Evolutionary conservation across 1,140 invertebrate genomes (phyloP).

Genomic region (Matsumurasca onukii): DNA sequence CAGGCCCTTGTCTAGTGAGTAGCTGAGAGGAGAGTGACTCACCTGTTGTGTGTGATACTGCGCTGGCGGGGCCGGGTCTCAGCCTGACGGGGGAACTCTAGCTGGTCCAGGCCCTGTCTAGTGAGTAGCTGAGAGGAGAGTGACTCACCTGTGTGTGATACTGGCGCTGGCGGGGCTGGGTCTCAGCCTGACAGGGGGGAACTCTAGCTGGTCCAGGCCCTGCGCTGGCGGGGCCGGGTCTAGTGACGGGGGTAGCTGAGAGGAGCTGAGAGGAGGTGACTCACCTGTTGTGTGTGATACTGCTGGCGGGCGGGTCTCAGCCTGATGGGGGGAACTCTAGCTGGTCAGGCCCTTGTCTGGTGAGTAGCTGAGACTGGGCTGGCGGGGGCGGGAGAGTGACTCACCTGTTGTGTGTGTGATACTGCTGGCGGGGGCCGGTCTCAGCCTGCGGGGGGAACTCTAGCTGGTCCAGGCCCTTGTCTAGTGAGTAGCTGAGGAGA

Average conservation of each 20-base stretch:
- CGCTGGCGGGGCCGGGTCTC: not conserved
- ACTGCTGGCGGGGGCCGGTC: constrained; percentile 29
- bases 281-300: constrained; percentile 2
- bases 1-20: constrained; percentile 54
- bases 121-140: constrained; percentile 50
- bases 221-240: too few species aligned
- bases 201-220: constrained; percentile 46
- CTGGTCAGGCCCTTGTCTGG: constrained; percentile 51
- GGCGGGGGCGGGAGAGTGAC: constrained; percentile 44
- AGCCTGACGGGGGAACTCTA: not conserved
- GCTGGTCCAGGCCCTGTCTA: constrained; percentile 53
- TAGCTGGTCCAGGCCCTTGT: constrained; percentile 52
- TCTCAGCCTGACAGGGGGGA: not conserved
- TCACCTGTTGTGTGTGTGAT: constrained; percentile 44
- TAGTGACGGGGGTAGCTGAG: constrained; percentile 52
- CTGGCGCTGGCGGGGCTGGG: not conserved
- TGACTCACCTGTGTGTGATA: constrained; percentile 2
- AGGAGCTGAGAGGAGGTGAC: constrained; percentile 49
- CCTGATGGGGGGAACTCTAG: not conserved
- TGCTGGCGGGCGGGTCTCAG: not conserved
- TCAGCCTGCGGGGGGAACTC: constrained; percentile 42
- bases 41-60: constrained; percentile 8
- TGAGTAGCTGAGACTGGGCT: constrained; percentile 56
- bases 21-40: constrained; percentile 45
- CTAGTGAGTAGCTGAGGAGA: constrained; percentile 52